Base-by-base conservation (phyloP, 1,140 invertebrate species). In the Pogonomyrmex barbatus region DNA sequence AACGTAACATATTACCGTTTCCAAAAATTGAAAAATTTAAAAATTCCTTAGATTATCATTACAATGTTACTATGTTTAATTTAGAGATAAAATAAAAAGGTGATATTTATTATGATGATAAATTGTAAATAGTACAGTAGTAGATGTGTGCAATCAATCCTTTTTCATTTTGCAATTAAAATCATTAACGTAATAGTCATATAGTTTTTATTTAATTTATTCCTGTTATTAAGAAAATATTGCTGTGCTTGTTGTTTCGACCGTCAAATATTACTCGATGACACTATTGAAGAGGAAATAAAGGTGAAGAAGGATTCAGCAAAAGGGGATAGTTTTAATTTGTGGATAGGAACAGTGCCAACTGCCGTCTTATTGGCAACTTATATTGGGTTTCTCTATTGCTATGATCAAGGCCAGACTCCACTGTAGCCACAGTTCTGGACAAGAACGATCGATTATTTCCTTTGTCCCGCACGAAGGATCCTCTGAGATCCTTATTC, bases 291-390 rank as follows among this genome's bases (percentile, higher is more conserved):
- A 17, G 9, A 24, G 52, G 12, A 33, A 65, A 82, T 30, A 52
- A 56, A 70, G 54, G 24, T n/a, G 39, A 58, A 30, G 39, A 54
- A 71, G 50, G 68, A 83, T 65, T 83, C 42, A 62, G 78, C 42
- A 70, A 50, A 52, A 83, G 50, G 0, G 60, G 45, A 81, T 85
- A 83, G 86, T 89, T 90, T 90, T 90, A 90, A 90, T 89, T 87
- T 88, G 85, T 52, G 70, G 82, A 56, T 30, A 88, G 58, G 24
- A 68, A 79, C 73, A 76, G 4, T 73, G 60, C 79, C 86, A 89
- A 89, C 88, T 79, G 88, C 88, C 58, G 63, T 85, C 88, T 89
- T 90, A 90, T 90, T 89, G 81, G 81, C 71, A 67, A 65, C 58
- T 81, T 85, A 82, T 82, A 89, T 89, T 85, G 81, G 86, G 36